Evolutionary conservation across 1,140 invertebrate species (phyloP), one percentile per base, ranked within the genome.

Genomic region (Drosophila micromelanica): DNA sequence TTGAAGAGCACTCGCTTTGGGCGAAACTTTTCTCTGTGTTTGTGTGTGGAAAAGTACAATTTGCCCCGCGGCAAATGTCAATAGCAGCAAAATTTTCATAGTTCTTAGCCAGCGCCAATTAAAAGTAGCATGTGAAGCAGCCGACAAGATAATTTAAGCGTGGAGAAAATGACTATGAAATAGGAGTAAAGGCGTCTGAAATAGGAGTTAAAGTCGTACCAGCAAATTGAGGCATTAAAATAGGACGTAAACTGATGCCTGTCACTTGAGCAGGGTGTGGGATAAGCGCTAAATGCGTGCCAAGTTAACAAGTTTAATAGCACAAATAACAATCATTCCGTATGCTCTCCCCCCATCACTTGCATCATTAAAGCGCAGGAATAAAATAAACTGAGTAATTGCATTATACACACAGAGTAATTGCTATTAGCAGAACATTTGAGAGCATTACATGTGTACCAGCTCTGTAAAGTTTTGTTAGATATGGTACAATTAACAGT

Each of bases 391-490:
- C 46, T 43, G 51, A 60, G 78, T 80, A 76, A 80, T 80, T 80
- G 78, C 67, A 67, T 80, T 80, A 72, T 67, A 63, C 78, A 80
- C 73, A 76, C 73, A 80, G 80, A 73, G 46, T 76, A 80, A 76
- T 80, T 73, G 40, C 77, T 62, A 73, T 80, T 80, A 12, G 11
- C 11, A 35, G 32, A 40, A n/a, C 12, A 17, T 60, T 20, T 7
- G 9, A 4, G 12, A 12, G 1, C 7, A 43, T 48, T 54, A 17
- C n/a, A 43, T 7, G 3, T 55, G 17, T 23, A 15, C 8, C 55
- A 43, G 30, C 30, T 48, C 9, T 35, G 5, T 27, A 27, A 27
- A 23, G 32, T 35, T 8, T 9, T 8, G 7, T 35, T 9, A 8
- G 5, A n/a, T 48, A 7, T 49, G 38, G 4, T n/a, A 7, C 6